Percentiles rank a stretch among this genome's conserved stretches.
Evolutionary conservation across 2,797 vertebrate genomes (phyloP).

Genomic region (Prunella strophiata): DNA sequence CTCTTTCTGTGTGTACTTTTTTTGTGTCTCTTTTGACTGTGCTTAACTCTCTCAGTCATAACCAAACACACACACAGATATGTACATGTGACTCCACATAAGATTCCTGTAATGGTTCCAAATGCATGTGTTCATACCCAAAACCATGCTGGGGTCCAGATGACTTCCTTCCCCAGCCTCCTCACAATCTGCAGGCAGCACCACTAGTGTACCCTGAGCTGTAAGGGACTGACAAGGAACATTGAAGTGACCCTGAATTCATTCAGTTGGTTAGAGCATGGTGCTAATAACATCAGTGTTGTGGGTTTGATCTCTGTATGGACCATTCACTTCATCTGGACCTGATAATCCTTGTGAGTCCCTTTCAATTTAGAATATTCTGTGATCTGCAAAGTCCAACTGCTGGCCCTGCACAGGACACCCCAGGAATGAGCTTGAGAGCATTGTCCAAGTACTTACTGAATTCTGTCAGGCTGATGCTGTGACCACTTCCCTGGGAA

Average conservation of each 20-base stretch:
- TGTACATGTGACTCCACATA: fast-evolving
- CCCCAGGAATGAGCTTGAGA: not conserved
- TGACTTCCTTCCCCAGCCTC: not conserved
- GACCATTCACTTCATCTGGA: not conserved
- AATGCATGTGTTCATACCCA: not conserved
- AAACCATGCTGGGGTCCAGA: not conserved
- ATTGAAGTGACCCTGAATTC: not conserved
- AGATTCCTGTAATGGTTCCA: not conserved
- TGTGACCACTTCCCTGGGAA: not conserved
- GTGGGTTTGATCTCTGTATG: not conserved
- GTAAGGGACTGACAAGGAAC: not conserved
- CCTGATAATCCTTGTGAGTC: not conserved
- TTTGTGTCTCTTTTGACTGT: not conserved
- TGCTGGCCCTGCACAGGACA: too few relatives aligned
- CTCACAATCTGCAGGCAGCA: not conserved
- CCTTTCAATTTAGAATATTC: not conserved
- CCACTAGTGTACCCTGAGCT: not conserved
- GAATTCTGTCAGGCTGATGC: not conserved
- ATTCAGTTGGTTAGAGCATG: not conserved
- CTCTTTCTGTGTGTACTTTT: not conserved
- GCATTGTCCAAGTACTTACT: not conserved
- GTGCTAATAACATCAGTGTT: not conserved
- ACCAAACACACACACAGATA: not conserved
- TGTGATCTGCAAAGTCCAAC: not conserved
- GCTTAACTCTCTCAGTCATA: not conserved